Base-by-base conservation (phyloP, 2,888 invertebrate genomes). In the Idaea aversata region DNA sequence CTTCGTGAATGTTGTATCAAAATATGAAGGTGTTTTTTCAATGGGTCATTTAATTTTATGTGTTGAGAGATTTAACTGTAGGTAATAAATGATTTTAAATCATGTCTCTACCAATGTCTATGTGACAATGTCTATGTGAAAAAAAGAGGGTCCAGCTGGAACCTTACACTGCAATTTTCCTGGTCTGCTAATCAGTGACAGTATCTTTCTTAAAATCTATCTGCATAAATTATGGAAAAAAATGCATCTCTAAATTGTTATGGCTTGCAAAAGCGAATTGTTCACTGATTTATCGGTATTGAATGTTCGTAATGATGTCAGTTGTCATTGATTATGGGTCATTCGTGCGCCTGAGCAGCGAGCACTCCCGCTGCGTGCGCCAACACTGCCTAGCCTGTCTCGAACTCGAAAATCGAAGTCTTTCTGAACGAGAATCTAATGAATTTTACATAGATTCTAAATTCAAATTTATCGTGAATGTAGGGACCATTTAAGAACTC, bases 301-400 rank as follows among this genome's bases (percentile, higher is more conserved):
- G 13, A 59, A 25, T 25, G 59, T 80, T 77, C 77, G 80, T 79
- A 80, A 78, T 75, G 75, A 76, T 75, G 78, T 77, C 63, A 75
- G 74, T 77, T 83, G 84, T 84, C 83, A 79, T 73, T 79, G 82
- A 81, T 84, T 81, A 79, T 80, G 77, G 81, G 76, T 77, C 77
- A 77, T 78, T 83, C 81, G 79, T 79, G 81, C 77, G 75, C 72
- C 69, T 65, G 70, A 73, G 75, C 63, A 68, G 78, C 76, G 70
- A 77, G 81, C 75, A 73, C 67, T 68, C 77, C 75, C 72, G 77
- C 77, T 79, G 80, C 76, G 76, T 78, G 77, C 75, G 72, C 79
- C 74, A 74, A 79, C 75, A 75, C 73, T 73, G 75, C 73, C 74
- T 71, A 69, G 71, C 70, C 34, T 47, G 47, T 47, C 47, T 47